Evolutionary conservation across 2,797 vertebrate genomes (phyloP), one percentile per base, ranked within the genome.

Genomic region (Tokudaia muenninki): DNA sequence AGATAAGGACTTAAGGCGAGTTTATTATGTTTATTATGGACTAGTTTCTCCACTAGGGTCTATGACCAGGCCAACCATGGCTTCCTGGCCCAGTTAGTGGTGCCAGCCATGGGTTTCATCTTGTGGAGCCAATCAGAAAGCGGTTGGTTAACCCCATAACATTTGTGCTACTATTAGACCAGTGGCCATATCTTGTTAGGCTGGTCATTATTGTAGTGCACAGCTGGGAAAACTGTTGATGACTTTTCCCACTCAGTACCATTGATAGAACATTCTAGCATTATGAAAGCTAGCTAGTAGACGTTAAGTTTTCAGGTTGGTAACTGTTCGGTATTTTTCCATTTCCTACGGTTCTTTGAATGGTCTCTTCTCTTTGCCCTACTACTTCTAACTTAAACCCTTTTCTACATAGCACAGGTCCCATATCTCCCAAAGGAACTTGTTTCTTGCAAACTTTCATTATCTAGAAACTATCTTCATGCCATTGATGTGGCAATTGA

Each of bases 401-500:
- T 61, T 72, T 77, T 52, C 87, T 0, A 84, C 8, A 78, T 0
- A 87, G 17, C 9, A 31, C 72, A 88, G 70, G 34, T 55, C 55
- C 74, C 0, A 0, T 74, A 31, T 82, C 41, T 94, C 34, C n/a
- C 65, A 78, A 89, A 91, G 77, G 61, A 78, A 77, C 34, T 78
- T 95, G 31, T 79, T 90, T 37, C 65, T 34, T 91, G 37, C 8
- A 95, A 82, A 50, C 16, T 12, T 81, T 84, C 90, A 47, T 93
- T n/a, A 86, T 52, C 61, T 52, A 44, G 21, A 84, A 31, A 67
- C 80, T 63, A 92, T 81, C 82, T 37, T 63, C 65, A 3, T 41
- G 47, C 77, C 55, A 93, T 19, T 61, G 31, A n/a, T n/a, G 34
- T 72, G 26, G 63, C 67, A 72, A 86, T 0, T 87, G 70, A 41